A percentile compares a stretch with the other conserved stretches of the same genome.
Evolutionary conservation across 2,888 invertebrate species (phyloP).

Genomic region (Parasteatoda lunata): DNA sequence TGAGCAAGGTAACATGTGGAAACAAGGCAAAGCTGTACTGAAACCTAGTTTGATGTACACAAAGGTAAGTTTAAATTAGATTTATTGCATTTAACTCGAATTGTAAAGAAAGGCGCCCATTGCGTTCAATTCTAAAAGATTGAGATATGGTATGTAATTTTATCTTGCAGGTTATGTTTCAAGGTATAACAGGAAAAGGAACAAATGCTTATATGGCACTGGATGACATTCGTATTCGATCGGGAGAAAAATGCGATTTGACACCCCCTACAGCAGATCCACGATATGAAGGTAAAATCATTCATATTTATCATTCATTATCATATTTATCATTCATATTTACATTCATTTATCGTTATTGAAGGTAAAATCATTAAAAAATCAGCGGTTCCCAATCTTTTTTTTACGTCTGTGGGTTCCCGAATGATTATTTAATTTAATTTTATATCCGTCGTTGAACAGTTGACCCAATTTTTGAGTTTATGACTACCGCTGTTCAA

Average conservation of each 20-base stretch:
- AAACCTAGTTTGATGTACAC: slow-evolving; percentile 20
- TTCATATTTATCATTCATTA: background rate
- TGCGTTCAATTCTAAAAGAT: background rate
- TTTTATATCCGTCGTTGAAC: too few species aligned
- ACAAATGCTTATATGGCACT: slow-evolving; percentile 50
- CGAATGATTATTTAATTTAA: too few species aligned
- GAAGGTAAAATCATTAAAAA: too few species aligned
- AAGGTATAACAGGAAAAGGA: slow-evolving; percentile 47
- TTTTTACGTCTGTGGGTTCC: too few species aligned
- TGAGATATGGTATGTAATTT: background rate
- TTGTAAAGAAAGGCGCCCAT: background rate
- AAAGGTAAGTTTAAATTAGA: slow-evolving; percentile 22
- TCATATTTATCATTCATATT: too few species aligned
- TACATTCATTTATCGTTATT: too few species aligned
- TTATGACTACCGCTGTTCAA: too few species aligned
- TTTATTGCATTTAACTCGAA: background rate
- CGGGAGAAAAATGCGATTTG: slow-evolving; percentile 46
- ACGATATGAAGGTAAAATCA: slow-evolving; percentile 43
- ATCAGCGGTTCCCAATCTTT: too few species aligned
- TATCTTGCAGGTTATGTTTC: slow-evolving; percentile 35
- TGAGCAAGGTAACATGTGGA: slow-evolving; percentile 27
- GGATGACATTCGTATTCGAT: slow-evolving; percentile 45
- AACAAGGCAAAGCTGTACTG: slow-evolving; percentile 20
- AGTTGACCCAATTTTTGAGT: too few species aligned
- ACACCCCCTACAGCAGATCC: slow-evolving; percentile 47